Evolutionary conservation across 1,140 invertebrate species (phyloP).

Genomic region (Euborellia annulipes): DNA sequence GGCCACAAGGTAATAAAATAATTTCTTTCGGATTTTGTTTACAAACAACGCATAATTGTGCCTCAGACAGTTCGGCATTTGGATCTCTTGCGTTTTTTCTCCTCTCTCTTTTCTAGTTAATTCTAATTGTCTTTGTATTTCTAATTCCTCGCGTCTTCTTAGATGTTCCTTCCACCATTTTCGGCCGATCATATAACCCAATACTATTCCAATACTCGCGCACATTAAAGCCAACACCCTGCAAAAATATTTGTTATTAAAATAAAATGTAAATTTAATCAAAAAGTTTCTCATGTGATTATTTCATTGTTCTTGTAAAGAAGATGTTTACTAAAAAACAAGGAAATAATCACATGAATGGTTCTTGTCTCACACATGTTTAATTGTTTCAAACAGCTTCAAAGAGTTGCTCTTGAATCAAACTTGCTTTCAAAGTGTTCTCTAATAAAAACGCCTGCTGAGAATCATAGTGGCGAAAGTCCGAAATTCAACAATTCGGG

Average conservation of each 20-base stretch:
- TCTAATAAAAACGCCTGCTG: too few relatives aligned
- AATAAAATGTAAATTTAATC: too few relatives aligned
- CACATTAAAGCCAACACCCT: slow-evolving; percentile 47
- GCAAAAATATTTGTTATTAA: slow-evolving; percentile 12
- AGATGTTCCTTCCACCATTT: slow-evolving; percentile 6
- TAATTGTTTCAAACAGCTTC: too few relatives aligned
- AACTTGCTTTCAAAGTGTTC: too few relatives aligned
- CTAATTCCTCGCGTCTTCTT: slow-evolving; percentile 26
- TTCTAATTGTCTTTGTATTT: slow-evolving; percentile 40
- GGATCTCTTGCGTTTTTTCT: slow-evolving; percentile 39
- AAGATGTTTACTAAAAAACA: too few relatives aligned
- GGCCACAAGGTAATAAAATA: slow-evolving; percentile 64
- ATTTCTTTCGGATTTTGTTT: slow-evolving; percentile 59
- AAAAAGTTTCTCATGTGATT: too few relatives aligned
- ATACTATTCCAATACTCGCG: slow-evolving; percentile 44
- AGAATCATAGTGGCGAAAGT: too few relatives aligned
- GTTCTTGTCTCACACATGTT: too few relatives aligned
- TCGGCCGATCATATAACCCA: slow-evolving; percentile 42
- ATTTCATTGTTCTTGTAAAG: too few relatives aligned
- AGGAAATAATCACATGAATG: too few relatives aligned
- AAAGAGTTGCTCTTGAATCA: too few relatives aligned
- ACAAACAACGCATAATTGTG: slow-evolving; percentile 61
- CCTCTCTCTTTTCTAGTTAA: slow-evolving; percentile 41
- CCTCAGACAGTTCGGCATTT: slow-evolving; percentile 36
- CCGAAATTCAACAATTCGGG: too few relatives aligned